Evolutionary conservation across 2,797 vertebrate species (phyloP).

Genomic region (Poeciliopsis infans): DNA sequence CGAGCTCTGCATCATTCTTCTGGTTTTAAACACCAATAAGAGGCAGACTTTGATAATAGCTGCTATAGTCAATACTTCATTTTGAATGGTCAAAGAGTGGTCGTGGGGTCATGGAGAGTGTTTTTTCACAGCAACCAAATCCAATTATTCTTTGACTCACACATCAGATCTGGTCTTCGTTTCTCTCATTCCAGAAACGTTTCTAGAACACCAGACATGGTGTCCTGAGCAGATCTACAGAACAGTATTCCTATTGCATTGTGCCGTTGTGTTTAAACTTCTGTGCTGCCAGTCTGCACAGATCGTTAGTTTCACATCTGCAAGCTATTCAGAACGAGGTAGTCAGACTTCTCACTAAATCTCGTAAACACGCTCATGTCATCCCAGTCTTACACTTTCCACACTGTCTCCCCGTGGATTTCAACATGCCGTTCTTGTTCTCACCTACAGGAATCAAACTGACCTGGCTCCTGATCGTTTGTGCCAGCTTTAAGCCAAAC

Average conservation of each 20-base stretch:
- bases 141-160: not conserved
- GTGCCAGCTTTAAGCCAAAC: not conserved
- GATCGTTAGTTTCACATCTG: not conserved
- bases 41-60: not conserved
- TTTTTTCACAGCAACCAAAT: not conserved
- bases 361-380: not conserved
- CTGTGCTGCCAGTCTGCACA: not conserved
- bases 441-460: not conserved
- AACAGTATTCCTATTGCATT: not conserved
- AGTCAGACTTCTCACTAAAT: not conserved
- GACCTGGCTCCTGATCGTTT: not conserved
- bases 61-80: too few relatives aligned
- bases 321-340: not conserved
- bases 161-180: not conserved
- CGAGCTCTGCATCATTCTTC: not conserved
- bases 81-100: too few relatives aligned
- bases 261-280: not conserved
- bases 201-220: not conserved
- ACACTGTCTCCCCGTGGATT: not conserved
- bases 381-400: not conserved
- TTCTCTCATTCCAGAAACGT: not conserved
- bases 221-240: not conserved
- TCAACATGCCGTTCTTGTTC: not conserved
- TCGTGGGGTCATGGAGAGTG: too few relatives aligned
- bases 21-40: not conserved